Evolutionary conservation across 2,113 vertebrate species (phyloP).

Genomic region (Genyomyrus donnyi): DNA sequence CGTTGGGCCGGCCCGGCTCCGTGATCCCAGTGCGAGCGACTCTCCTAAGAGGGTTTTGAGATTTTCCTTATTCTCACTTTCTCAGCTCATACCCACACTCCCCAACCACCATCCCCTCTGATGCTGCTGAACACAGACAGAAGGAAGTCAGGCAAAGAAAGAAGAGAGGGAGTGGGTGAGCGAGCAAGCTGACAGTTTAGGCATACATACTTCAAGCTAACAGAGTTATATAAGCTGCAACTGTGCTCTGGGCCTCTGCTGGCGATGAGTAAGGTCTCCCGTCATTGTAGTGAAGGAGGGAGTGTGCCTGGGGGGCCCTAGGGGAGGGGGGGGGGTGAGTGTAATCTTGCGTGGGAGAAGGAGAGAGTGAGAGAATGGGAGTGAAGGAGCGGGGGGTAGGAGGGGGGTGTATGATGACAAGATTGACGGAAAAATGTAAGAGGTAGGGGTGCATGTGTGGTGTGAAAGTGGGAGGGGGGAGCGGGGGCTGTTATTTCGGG

Average conservation of each 20-base stretch:
- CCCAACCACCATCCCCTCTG: background rate
- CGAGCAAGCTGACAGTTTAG: constrained; percentile 44
- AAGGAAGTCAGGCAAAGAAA: constrained; percentile 12
- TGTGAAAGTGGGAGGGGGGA: background rate
- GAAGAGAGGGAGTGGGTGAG: constrained; percentile 33
- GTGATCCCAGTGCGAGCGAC: background rate
- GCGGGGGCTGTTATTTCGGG: background rate
- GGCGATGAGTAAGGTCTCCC: constrained; percentile 44
- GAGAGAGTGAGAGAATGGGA: constrained; percentile 17
- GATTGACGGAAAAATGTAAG: background rate
- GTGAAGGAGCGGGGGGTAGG: background rate
- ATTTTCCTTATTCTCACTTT: constrained; percentile 27
- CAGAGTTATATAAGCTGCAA: constrained; percentile 62
- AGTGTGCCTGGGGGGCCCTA: background rate
- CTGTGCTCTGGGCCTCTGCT: constrained; percentile 43
- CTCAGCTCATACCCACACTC: background rate
- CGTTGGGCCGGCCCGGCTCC: background rate
- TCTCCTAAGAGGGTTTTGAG: background rate
- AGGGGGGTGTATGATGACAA: background rate
- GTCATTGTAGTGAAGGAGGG: constrained; percentile 43
- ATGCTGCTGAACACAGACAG: constrained; percentile 19
- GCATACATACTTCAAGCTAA: constrained; percentile 55
- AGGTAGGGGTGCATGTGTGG: background rate
- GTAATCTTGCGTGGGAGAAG: constrained; percentile 31
- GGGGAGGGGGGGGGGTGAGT: background rate